These are phyloP conservation scores for Cygnus atratus DNA, from an alignment of 2,113 vertebrate genomes.

Conservation along the genomic window DNA sequence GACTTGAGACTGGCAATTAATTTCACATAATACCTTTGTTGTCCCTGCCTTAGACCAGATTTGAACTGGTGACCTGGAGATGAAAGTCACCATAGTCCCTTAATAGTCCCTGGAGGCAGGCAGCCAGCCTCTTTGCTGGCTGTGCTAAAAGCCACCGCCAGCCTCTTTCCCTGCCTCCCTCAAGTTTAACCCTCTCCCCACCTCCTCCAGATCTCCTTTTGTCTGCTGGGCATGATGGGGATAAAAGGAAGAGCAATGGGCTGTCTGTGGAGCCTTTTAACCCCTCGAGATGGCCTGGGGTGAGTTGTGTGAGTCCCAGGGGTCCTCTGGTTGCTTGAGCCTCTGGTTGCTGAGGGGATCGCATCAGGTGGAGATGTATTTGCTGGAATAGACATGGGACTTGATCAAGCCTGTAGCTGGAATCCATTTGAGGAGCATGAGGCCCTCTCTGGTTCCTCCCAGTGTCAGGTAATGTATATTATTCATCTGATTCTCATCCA, in stretches of 20 bases:
- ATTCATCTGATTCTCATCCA: neutral
- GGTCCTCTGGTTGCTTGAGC: neutral
- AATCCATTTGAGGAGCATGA: neutral
- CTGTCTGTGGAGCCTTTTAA: slow-evolving; percentile 26
- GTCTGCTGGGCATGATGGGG: slow-evolving; percentile 31
- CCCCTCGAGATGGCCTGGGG: neutral
- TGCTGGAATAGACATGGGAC: neutral
- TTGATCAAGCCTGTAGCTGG: neutral
- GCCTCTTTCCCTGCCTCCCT: slow-evolving; percentile 20
- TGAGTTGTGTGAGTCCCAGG: neutral
- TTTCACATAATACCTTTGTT: slow-evolving; percentile 60
- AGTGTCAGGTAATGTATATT: neutral
- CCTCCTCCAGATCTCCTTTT: neutral
- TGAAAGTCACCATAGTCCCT: slow-evolving; percentile 31
- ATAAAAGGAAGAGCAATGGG: slow-evolving; percentile 46
- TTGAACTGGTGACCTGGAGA: slow-evolving; percentile 59
- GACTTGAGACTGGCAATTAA: slow-evolving; percentile 60
- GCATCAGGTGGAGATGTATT: neutral
- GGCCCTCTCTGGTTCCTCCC: neutral
- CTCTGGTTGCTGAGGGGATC: neutral
- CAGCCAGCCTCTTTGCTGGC: neutral
- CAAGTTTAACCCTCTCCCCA: slow-evolving; percentile 33
- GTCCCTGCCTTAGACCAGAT: slow-evolving; percentile 39
- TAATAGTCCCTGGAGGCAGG: neutral
- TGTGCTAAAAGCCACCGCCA: neutral